Evolutionary conservation across 2,888 invertebrate genomes (phyloP), one percentile per base, ranked within the genome.

Genomic region (Drosophila yooni): DNA sequence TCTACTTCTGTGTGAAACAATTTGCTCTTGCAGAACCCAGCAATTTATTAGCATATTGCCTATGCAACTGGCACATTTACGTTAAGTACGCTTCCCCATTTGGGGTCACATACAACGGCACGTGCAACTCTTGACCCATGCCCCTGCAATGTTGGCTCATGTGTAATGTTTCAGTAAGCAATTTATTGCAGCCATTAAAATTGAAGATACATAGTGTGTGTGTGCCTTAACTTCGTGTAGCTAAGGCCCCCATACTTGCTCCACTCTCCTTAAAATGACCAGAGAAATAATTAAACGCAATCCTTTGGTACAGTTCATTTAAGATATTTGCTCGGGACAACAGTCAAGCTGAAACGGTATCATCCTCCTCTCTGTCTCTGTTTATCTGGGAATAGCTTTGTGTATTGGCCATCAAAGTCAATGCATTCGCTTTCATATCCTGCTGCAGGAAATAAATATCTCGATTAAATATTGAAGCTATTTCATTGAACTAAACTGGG

Each of bases 371-470:
- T 2, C 6, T 1, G 3, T 6, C 18, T 3, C 36, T 18, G 21
- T 7, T 2, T 27, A n/a, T 25, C 2, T 25, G 15, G 4, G 15
- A 15, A 27, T 46, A 46, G 25, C 21, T 38, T 27, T 53, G 43
- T 62, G 43, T 56, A 64, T 31, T 64, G 53, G n/a, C 36, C 76
- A 74, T 81, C 87, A 88, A 86, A 83, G 81, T 81, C 78, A 65
- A 70, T 75, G 73, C 70, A 78, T 69, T 70, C 54, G 70, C 68
- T 72, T 70, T 76, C 70, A 72, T 69, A 81, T 87, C 84, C 87
- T 89, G 81, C 62, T 74, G 62, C 76, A 89, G 87, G 66, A 89
- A 83, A 87, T 89, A 87, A 89, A 84, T 89, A 89, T 76, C 57
- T 72, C 72, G 76, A 81, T 81, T 83, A 84, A 83, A 83, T 80